Percentiles rank a stretch among this genome's conserved stretches.
Conservation (phyloP, 2,113 vertebrate genomes). For the Nerophis lumbriciformis region DNA sequence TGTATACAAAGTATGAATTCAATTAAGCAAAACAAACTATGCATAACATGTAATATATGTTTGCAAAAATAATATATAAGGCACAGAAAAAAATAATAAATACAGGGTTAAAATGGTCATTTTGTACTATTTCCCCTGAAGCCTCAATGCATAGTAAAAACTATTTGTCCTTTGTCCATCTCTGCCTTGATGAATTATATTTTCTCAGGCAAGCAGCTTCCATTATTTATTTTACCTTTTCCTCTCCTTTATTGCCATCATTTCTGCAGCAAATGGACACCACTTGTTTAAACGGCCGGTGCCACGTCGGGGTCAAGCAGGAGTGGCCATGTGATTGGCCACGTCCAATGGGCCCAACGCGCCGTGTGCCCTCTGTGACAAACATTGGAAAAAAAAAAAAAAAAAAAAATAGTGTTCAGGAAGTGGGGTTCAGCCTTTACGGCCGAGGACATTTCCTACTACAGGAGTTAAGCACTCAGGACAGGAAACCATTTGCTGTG, state of each 20-base stretch:
- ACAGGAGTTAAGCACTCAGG: slow-evolving; percentile 91
- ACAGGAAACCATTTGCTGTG: slow-evolving; percentile 95
- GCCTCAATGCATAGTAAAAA: background rate
- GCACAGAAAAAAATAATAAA: too few relatives aligned
- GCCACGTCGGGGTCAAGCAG: slow-evolving; percentile 68
- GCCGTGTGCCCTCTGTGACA: slow-evolving; percentile 71
- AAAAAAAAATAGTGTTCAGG: slow-evolving; percentile 83
- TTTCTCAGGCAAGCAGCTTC: slow-evolving; percentile 43
- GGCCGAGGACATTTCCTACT: slow-evolving; percentile 86
- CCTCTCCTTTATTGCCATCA: slow-evolving; percentile 47
- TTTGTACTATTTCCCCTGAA: background rate
- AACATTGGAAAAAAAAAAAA: slow-evolving; percentile 56
- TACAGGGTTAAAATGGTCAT: background rate
- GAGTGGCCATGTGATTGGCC: slow-evolving; percentile 70
- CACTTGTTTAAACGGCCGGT: slow-evolving; percentile 74
- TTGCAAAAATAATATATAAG: too few relatives aligned
- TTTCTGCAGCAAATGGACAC: slow-evolving; percentile 69
- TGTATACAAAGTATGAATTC: too few relatives aligned
- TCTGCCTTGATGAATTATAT: slow-evolving; percentile 55
- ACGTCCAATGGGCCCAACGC: slow-evolving; percentile 60
- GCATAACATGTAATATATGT: too few relatives aligned
- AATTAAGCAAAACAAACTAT: too few relatives aligned
- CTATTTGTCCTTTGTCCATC: slow-evolving; percentile 9
- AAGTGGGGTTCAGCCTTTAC: slow-evolving; percentile 86
- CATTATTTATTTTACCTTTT: slow-evolving; percentile 47